phyloP scores from a whole-genome alignment of 2,113 vertebrate genomes.

The Setophaga kirtlandii region DNA sequence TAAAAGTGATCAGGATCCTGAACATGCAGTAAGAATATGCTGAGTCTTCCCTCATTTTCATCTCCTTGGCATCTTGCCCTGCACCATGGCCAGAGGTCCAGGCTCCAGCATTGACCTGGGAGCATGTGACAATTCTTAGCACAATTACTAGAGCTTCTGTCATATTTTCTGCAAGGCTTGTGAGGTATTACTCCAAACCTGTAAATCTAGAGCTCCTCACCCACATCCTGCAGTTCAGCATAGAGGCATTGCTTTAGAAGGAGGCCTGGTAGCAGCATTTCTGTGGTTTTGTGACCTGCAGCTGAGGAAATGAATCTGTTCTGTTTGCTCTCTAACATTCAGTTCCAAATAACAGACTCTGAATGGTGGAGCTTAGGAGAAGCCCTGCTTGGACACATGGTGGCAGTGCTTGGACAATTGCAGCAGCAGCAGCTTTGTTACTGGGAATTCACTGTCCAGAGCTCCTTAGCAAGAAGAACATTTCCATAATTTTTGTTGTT shows the following conservation, averaged over 20 bases:
- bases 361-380: background rate
- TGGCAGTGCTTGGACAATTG: conserved; percentile 28
- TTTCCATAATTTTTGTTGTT: background rate
- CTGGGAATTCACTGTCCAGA: background rate
- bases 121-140: background rate
- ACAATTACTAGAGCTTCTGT: background rate
- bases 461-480: background rate
- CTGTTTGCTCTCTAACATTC: background rate
- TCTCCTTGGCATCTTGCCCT: background rate
- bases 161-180: background rate
- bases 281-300: background rate
- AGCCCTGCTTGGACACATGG: conserved; percentile 39
- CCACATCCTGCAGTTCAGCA: background rate
- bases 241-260: background rate
- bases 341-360: background rate
- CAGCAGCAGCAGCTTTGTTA: background rate
- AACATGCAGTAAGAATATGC: background rate
- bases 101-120: background rate
- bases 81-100: background rate
- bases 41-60: background rate
- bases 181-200: background rate
- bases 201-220: background rate
- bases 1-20: background rate
- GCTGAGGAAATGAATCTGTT: background rate
- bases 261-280: background rate